These are phyloP conservation scores for Diorhabda elongata DNA, from an alignment of 1,140 invertebrate species.

Conservation along the genomic window DNA sequence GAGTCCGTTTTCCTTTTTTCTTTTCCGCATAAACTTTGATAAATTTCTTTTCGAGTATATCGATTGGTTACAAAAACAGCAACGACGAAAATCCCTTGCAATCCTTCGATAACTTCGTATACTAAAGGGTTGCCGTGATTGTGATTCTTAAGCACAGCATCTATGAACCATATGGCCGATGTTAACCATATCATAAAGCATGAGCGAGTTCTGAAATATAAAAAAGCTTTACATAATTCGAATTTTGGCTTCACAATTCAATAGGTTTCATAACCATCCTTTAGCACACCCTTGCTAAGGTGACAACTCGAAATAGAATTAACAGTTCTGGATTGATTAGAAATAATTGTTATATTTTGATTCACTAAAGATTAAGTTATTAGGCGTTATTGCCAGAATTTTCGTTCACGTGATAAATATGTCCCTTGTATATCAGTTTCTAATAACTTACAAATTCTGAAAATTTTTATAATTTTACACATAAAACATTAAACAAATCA, in stretches of 20 bases:
- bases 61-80: constrained; percentile 11
- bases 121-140: constrained; percentile 3
- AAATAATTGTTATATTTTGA: not conserved
- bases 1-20: not conserved
- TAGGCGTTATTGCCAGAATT: not conserved
- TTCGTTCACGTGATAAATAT: too few relatives aligned
- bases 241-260: not conserved
- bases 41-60: constrained; percentile 17
- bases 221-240: not conserved
- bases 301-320: not conserved
- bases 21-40: not conserved
- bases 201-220: constrained; percentile 7
- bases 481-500: too few relatives aligned
- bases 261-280: not conserved
- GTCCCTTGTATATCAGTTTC: too few relatives aligned
- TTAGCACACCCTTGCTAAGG: not conserved
- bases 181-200: constrained; percentile 18
- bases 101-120: constrained; percentile 11
- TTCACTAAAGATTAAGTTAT: not conserved
- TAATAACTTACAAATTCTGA: too few relatives aligned
- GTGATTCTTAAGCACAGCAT: not conserved
- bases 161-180: constrained; percentile 12
- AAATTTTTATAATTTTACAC: too few relatives aligned
- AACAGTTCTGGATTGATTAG: not conserved
- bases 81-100: constrained; percentile 12